A percentile compares a stretch with the other conserved stretches of the same genome.
phyloP scores from a whole-genome alignment of 2,888 invertebrate species.

The Eupithecia inturbata region DNA sequence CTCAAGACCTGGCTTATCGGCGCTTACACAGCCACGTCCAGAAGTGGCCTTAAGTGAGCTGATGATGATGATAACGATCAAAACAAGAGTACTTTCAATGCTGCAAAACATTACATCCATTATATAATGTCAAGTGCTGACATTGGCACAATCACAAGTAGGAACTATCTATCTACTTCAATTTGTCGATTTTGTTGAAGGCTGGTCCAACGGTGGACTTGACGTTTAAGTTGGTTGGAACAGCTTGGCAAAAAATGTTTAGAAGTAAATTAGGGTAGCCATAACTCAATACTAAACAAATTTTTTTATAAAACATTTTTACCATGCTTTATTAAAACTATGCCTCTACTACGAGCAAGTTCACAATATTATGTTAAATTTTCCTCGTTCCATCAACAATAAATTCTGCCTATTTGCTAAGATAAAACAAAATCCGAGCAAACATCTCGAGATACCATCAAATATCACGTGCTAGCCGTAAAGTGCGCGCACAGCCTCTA shows the following conservation, averaged over 20 bases:
- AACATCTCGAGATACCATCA: neutral
- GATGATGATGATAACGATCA: neutral
- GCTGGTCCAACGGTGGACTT: neutral
- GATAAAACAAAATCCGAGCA: slow-evolving; percentile 15
- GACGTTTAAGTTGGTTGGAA: neutral
- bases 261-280: neutral
- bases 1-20: neutral
- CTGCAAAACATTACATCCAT: neutral
- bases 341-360: neutral
- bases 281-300: neutral
- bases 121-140: neutral
- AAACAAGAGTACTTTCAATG: neutral
- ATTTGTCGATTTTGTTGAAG: neutral
- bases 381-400: neutral
- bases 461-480: slow-evolving; percentile 2
- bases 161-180: neutral
- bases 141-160: neutral
- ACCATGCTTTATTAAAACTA: neutral
- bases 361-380: neutral
- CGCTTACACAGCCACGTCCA: neutral
- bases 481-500: neutral
- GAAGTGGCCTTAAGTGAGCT: neutral
- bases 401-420: slow-evolving; percentile 4
- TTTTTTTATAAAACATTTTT: too few species aligned
- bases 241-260: neutral